phyloP scores from a whole-genome alignment of 2,888 invertebrate species.

The Stictocephala bisonia region DNA sequence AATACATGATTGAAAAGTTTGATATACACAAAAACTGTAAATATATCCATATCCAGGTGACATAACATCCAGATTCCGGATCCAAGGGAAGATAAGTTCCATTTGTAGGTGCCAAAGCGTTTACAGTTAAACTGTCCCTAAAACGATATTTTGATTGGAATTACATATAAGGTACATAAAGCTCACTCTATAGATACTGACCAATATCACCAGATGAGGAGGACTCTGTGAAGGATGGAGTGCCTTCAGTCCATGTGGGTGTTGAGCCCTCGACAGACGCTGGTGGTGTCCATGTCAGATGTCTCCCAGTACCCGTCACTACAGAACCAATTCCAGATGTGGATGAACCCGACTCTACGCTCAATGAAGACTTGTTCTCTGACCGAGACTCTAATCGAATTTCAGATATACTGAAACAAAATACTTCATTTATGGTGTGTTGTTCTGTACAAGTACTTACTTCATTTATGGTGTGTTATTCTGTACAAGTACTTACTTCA shows the following conservation, averaged over 20 bases:
- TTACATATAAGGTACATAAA: too few species aligned
- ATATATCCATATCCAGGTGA: too few species aligned
- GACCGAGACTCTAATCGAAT: slow-evolving; percentile 75
- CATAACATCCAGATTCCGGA: too few species aligned
- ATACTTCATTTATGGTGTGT: background rate
- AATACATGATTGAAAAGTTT: too few species aligned
- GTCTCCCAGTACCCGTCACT: slow-evolving; percentile 55
- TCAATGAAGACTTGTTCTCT: slow-evolving; percentile 71
- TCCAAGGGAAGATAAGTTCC: too few species aligned
- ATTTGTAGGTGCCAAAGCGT: too few species aligned
- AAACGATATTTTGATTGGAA: too few species aligned
- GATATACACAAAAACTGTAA: too few species aligned
- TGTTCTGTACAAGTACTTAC: too few species aligned
- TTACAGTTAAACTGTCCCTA: too few species aligned
- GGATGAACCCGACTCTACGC: slow-evolving; percentile 73
- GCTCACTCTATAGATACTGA: slow-evolving; percentile 68
- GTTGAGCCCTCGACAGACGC: slow-evolving; percentile 90
- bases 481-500: too few species aligned
- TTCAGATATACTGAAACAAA: slow-evolving; percentile 73
- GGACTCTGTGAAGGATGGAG: slow-evolving; percentile 96
- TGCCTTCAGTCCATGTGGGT: slow-evolving; percentile 99
- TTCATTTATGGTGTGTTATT: too few species aligned
- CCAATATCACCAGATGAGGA: slow-evolving; percentile 92
- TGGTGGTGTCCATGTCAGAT: slow-evolving; percentile 82
- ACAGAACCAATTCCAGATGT: slow-evolving; percentile 67